Percentiles rank a stretch among this genome's conserved stretches.
Conservation (phyloP, 2,113 vertebrate species). For the Xiphophorus couchianus region DNA sequence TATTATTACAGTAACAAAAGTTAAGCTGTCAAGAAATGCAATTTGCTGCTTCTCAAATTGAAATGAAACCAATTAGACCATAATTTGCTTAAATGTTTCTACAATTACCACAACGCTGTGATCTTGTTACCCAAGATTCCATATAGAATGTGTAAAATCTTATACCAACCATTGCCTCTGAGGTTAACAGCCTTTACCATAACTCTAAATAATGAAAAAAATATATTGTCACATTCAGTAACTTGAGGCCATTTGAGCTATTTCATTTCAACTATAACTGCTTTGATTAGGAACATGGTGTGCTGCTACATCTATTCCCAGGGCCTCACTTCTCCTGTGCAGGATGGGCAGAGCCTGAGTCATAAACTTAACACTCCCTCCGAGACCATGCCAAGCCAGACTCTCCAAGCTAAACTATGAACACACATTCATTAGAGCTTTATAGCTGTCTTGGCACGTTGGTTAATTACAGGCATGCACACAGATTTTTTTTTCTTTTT, state of each 20-base stretch:
- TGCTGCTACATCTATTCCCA: conserved; percentile 39
- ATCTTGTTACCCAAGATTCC: neutral
- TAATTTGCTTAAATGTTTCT: no score
- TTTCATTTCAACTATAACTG: neutral
- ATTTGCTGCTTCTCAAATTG: no score
- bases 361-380: conserved; percentile 66
- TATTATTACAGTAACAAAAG: no score
- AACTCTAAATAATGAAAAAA: neutral
- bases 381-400: conserved; percentile 58
- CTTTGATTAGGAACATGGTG: conserved; percentile 32
- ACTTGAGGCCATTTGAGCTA: neutral
- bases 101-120: neutral
- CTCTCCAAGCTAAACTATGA: conserved; percentile 57
- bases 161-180: neutral
- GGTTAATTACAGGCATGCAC: conserved; percentile 51
- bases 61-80: no score
- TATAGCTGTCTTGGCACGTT: conserved; percentile 60
- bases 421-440: conserved; percentile 73
- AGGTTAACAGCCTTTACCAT: neutral
- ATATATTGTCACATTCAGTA: neutral
- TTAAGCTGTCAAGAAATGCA: no score
- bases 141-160: neutral
- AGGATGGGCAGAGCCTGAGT: conserved; percentile 49
- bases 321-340: conserved; percentile 37
- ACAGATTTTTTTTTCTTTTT: neutral